These are phyloP conservation scores for Felis chaus DNA, from an alignment of 2,113 vertebrate species.

Conservation along the genomic window DNA sequence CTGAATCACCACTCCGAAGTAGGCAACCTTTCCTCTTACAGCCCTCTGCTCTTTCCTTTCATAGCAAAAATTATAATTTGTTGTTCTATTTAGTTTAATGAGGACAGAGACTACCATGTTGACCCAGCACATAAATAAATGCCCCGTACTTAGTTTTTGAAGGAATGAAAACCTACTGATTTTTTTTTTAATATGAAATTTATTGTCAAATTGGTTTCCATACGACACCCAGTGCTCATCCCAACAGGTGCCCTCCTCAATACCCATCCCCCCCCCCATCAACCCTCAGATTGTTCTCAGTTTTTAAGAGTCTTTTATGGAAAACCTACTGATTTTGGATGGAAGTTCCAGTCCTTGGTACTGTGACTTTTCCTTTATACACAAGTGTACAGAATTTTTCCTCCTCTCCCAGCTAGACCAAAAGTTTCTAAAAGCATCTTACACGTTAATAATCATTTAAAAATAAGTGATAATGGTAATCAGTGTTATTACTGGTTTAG, in stretches of 20 bases:
- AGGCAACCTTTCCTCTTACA: neutral
- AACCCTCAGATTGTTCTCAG: too few relatives aligned
- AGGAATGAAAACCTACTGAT: neutral
- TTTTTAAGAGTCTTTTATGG: too few relatives aligned
- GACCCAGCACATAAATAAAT: neutral
- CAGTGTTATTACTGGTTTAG: neutral
- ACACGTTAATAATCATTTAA: neutral
- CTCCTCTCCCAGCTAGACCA: neutral
- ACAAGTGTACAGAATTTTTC: neutral
- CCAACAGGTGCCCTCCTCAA: too few relatives aligned
- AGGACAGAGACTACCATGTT: neutral
- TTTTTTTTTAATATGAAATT: neutral
- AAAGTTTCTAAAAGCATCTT: neutral
- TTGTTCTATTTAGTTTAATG: neutral
- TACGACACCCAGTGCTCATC: too few relatives aligned
- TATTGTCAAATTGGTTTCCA: too few relatives aligned
- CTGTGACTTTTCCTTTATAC: neutral
- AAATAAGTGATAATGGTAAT: neutral
- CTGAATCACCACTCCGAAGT: neutral
- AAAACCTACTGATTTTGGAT: neutral
- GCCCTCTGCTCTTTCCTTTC: neutral
- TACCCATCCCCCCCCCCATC: too few relatives aligned
- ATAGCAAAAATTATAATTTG: neutral
- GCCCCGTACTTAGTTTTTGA: neutral
- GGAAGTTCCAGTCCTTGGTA: neutral